phyloP scores from a whole-genome alignment of 2,113 vertebrate genomes.

The Meleagris gallopavo region DNA sequence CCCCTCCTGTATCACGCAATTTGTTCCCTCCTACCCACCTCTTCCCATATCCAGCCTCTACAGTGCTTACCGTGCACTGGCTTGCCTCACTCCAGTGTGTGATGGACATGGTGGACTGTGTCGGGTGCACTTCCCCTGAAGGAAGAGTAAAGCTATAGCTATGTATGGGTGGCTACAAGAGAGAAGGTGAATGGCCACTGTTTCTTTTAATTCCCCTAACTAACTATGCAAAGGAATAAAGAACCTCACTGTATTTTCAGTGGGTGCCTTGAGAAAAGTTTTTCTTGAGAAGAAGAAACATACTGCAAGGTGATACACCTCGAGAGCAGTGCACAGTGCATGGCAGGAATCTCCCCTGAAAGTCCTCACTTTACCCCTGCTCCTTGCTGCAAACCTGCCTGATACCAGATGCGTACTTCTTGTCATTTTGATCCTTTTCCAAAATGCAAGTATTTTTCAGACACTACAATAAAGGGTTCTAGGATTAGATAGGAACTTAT shows the following conservation, averaged over 20 bases:
- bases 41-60: neutral
- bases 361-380: neutral
- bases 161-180: neutral
- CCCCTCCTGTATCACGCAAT: neutral
- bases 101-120: constrained; percentile 69
- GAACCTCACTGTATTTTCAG: neutral
- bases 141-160: constrained; percentile 34
- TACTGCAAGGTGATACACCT: neutral
- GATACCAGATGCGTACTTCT: neutral
- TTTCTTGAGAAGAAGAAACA: neutral
- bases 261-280: neutral
- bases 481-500: neutral
- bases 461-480: neutral
- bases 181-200: neutral
- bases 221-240: neutral
- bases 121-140: constrained; percentile 67
- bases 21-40: neutral
- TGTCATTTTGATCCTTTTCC: neutral
- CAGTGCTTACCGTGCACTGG: constrained; percentile 75
- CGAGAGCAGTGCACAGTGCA: neutral
- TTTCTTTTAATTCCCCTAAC: neutral
- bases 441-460: neutral
- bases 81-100: constrained; percentile 73
- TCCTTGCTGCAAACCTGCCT: neutral
- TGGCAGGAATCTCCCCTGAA: neutral